Percentiles rank a stretch among this genome's conserved stretches.
phyloP scores from a whole-genome alignment of 2,888 invertebrate genomes.

The Atrina japonica region DNA sequence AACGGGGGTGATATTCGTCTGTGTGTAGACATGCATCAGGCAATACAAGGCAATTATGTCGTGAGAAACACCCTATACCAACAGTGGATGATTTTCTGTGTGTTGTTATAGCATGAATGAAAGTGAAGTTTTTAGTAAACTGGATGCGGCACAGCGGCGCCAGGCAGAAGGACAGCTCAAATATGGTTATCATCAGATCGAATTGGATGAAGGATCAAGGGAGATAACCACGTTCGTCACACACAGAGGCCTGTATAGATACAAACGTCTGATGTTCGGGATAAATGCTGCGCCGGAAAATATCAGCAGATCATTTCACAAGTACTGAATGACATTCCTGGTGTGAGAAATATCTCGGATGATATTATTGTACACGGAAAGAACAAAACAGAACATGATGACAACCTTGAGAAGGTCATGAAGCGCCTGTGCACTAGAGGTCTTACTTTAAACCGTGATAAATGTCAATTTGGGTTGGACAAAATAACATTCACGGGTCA shows the following conservation, averaged over 20 bases:
- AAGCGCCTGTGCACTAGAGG: slow-evolving; percentile 35
- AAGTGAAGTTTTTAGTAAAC: slow-evolving; percentile 41
- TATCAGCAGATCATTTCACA: slow-evolving; percentile 47
- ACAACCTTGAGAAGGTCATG: slow-evolving; percentile 37
- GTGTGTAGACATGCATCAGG: slow-evolving; percentile 36
- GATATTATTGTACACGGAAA: slow-evolving; percentile 46
- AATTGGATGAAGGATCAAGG: slow-evolving; percentile 36
- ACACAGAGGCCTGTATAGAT: slow-evolving; percentile 44
- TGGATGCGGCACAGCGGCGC: no score
- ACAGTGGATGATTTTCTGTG: slow-evolving; percentile 21
- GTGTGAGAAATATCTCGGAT: slow-evolving; percentile 49
- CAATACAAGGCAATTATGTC: no score
- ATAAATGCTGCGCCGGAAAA: slow-evolving; percentile 47
- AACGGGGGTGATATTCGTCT: slow-evolving; percentile 42
- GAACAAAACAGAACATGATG: slow-evolving; percentile 40
- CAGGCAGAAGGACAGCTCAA: no score
- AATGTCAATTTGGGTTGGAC: slow-evolving; percentile 47
- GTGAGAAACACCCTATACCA: slow-evolving; percentile 43
- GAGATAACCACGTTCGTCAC: slow-evolving; percentile 50
- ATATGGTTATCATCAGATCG: slow-evolving; percentile 46
- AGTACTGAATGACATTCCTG: slow-evolving; percentile 40
- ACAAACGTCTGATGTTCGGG: slow-evolving; percentile 51
- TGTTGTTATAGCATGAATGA: slow-evolving; percentile 27
- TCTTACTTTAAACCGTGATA: slow-evolving; percentile 46
- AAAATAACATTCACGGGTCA: slow-evolving; percentile 50